Evolutionary conservation across 1,140 invertebrate species (phyloP).

Genomic region (Bombus waltoni): DNA sequence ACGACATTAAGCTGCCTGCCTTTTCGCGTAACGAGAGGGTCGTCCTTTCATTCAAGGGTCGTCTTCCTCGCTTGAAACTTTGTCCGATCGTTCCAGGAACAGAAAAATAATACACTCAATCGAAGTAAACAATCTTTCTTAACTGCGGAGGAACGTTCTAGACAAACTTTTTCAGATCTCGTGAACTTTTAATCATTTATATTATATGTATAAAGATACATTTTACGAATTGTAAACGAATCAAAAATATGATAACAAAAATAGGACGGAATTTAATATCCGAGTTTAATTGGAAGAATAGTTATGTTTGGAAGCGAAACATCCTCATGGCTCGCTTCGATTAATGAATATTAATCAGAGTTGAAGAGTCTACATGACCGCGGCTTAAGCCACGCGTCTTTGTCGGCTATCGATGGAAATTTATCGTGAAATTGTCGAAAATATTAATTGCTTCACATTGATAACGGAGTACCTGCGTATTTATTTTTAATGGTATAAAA

Average conservation of each 20-base stretch:
- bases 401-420: neutral
- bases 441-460: neutral
- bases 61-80: neutral
- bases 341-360: conserved; percentile 37
- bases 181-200: neutral
- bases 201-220: neutral
- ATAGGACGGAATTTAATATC: too few species aligned
- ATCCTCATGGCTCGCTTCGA: neutral
- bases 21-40: conserved; percentile 1
- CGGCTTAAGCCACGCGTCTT: neutral
- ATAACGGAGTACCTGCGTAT: neutral
- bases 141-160: neutral
- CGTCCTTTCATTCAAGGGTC: neutral
- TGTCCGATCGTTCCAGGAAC: neutral
- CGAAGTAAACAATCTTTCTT: too few species aligned
- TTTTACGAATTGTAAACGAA: neutral
- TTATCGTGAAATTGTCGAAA: neutral
- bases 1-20: neutral
- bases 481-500: too few species aligned
- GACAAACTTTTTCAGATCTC: neutral
- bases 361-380: neutral
- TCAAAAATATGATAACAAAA: neutral
- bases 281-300: conserved; percentile 18
- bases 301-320: neutral
- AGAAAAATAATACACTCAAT: neutral